Evolutionary conservation across 2,888 invertebrate genomes (phyloP), one percentile per base, ranked within the genome.

Genomic region (Napeogenes sylphis): DNA sequence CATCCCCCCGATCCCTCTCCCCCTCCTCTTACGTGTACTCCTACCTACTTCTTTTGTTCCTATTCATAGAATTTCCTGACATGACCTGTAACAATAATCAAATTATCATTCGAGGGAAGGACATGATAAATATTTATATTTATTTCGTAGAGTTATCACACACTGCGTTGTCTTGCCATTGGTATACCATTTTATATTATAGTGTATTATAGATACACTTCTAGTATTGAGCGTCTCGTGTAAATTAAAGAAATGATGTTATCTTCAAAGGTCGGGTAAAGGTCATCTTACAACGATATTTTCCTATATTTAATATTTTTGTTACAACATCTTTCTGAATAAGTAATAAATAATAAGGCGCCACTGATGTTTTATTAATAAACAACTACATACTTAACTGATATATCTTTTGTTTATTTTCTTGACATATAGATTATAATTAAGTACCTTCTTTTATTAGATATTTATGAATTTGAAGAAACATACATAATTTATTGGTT

Each of bases 1-100:
- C 73, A 75, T 73, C 72, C 70, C 63, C 67, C 64, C 64, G 70
- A 70, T 70, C 65, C 67, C 69, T 72, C 74, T 46, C 64, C 64
- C 71, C 70, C 70, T 65, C 67, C 69, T 72, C 74, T 54, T 73
- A 71, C 71, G 62, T 60, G 67, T 68, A 70, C 78, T 74, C 59
- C 65, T 69, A 73, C 73, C 74, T 76, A 80, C 76, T 78, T 82
- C 87, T 87, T 87, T 87, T 88, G 88, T 87, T 89, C 84, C 85
- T 82, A 86, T 75, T 75, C 74, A 72, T 73, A 75, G 75, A 75
- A 74, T 72, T 74, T 69, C 68, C 74, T 72, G 71, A 72, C 72
- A 71, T 69, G 73, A 74, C 73, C 73, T 73, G 70, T 84, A 86
- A 85, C 83, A 87, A 89, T 85, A 83, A 88, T 83, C 83, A 78